These are phyloP conservation scores for Mnemiopsis leidyi DNA, from an alignment of 37 sponge, comb jelly and placozoan species.

Conservation along the genomic window DNA sequence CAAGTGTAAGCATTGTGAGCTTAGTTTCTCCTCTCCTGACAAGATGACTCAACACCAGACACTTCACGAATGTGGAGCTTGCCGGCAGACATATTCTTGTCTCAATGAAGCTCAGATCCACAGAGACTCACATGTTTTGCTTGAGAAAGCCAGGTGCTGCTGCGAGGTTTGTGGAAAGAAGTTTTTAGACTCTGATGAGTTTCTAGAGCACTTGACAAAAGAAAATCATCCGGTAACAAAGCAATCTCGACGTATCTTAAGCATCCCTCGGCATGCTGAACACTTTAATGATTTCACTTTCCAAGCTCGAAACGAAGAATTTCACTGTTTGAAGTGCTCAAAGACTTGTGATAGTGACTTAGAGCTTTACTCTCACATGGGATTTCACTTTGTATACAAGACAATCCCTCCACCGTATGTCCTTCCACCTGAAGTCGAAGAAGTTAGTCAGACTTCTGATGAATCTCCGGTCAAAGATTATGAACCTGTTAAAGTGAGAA, in stretches of 20 bases:
- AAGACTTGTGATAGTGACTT: slow-evolving; percentile 41
- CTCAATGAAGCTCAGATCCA: slow-evolving; percentile 13
- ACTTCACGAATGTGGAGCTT: slow-evolving; percentile 6
- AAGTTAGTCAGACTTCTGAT: background rate
- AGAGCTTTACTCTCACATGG: slow-evolving; percentile 62
- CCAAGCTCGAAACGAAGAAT: background rate
- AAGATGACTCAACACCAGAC: background rate
- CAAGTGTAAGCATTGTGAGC: background rate
- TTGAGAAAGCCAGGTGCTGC: slow-evolving; percentile 40
- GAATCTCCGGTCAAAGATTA: background rate
- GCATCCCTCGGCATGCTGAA: background rate
- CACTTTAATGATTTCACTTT: background rate
- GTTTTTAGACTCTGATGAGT: background rate
- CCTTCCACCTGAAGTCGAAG: background rate
- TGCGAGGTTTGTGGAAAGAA: slow-evolving; percentile 40
- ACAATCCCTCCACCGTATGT: background rate
- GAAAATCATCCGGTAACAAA: background rate
- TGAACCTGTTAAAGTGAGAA: background rate
- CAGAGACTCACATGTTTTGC: background rate
- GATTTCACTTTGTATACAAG: background rate
- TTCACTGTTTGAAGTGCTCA: slow-evolving; percentile 10
- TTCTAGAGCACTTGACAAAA: background rate
- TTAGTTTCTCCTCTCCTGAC: background rate
- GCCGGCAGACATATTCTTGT: background rate
- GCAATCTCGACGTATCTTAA: background rate